These are phyloP conservation scores for Dynastes hyllus DNA, from an alignment of 2,888 invertebrate genomes.

Conservation along the genomic window DNA sequence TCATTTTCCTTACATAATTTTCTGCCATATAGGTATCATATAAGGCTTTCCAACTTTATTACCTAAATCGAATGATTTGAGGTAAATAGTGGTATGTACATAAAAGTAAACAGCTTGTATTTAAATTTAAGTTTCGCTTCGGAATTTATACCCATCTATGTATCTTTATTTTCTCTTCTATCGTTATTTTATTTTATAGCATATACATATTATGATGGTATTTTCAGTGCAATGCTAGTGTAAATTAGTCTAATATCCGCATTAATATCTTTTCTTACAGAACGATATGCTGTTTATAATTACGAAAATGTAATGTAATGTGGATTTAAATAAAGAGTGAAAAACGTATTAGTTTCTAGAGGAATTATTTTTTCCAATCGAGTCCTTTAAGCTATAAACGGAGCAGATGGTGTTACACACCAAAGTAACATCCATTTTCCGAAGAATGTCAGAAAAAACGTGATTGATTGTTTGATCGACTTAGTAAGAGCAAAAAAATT, in stretches of 20 bases:
- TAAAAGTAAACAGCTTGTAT: background rate
- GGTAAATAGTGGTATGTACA: background rate
- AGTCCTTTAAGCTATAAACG: too few species aligned
- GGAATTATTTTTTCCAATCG: background rate
- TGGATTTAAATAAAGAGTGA: conserved; percentile 8
- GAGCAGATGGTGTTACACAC: too few species aligned
- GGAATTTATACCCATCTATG: background rate
- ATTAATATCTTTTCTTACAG: conserved; percentile 23
- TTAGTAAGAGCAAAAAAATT: too few species aligned
- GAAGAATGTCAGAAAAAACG: too few species aligned
- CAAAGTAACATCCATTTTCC: too few species aligned
- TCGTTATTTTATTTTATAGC: background rate
- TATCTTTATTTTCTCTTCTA: conserved; percentile 9
- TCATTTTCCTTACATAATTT: background rate
- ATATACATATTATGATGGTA: conserved; percentile 34
- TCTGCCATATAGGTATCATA: background rate
- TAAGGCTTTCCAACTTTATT: too few species aligned
- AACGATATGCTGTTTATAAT: conserved; percentile 8
- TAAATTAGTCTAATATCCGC: conserved; percentile 38
- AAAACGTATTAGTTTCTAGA: background rate
- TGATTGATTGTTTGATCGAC: too few species aligned
- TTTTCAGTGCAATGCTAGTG: conserved; percentile 47
- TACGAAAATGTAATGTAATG: conserved; percentile 10
- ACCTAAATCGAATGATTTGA: too few species aligned
- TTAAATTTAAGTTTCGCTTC: background rate